Conservation (phyloP, 2,797 vertebrate genomes). For the Coregonus sp. region DNA sequence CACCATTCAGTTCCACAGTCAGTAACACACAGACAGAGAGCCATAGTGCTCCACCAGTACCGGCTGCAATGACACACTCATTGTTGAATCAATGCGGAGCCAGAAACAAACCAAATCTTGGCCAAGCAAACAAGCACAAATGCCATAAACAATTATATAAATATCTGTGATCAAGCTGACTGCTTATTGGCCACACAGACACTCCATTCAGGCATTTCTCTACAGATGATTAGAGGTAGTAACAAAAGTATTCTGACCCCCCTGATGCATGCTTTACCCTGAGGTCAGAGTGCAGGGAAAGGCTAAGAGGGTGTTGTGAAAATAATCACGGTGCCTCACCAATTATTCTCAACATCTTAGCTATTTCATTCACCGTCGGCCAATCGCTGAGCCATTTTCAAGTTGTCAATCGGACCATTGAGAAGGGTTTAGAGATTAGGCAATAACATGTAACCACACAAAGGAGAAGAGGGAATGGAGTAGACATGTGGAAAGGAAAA, state of each 20-base stretch:
- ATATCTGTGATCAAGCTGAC: background rate
- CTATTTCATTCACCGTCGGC: background rate
- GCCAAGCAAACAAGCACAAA: background rate
- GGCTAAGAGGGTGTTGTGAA: background rate
- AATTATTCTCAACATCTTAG: background rate
- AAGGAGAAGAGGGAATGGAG: background rate
- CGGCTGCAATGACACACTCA: background rate
- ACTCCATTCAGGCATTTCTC: background rate
- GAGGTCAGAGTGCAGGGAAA: background rate
- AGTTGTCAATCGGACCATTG: background rate
- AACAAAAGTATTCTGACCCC: background rate
- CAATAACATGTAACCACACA: background rate
- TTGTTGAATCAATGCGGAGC: constrained; percentile 9
- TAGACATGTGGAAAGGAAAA: background rate
- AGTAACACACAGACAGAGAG: background rate
- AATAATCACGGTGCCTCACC: background rate
- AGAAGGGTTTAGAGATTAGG: background rate
- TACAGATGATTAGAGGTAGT: background rate
- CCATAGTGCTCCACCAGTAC: background rate
- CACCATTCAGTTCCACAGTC: too few species aligned
- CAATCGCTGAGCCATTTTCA: background rate
- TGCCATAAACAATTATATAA: background rate
- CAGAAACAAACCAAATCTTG: background rate
- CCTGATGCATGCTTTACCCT: background rate
- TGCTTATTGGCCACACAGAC: too few species aligned